Conservation (phyloP, 2,113 vertebrate genomes). For the Cyprinodon tularosa region DNA sequence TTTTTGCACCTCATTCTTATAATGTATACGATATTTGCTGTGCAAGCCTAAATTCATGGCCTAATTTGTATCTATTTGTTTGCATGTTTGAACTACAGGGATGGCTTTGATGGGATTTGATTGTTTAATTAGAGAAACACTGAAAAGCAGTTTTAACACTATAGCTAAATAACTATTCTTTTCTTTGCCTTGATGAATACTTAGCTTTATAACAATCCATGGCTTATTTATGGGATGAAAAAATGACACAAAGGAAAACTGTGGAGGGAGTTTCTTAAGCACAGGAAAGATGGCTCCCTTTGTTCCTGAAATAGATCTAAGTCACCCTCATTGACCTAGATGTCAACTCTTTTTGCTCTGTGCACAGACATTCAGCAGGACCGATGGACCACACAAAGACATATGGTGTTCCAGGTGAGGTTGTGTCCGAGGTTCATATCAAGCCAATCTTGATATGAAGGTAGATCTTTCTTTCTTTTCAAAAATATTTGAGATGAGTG, state of each 20-base stretch:
- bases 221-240: neutral
- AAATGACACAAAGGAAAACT: neutral
- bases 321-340: slow-evolving; percentile 67
- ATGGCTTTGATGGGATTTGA: too few relatives aligned
- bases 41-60: too few relatives aligned
- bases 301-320: slow-evolving; percentile 58
- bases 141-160: neutral
- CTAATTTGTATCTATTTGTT: too few relatives aligned
- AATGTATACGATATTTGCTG: too few relatives aligned
- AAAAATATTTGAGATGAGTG: slow-evolving; percentile 52
- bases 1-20: too few relatives aligned
- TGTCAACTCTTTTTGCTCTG: slow-evolving; percentile 47
- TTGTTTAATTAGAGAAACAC: neutral
- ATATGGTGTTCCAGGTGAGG: neutral
- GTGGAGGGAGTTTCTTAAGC: slow-evolving; percentile 41
- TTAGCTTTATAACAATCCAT: too few relatives aligned
- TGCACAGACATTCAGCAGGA: slow-evolving; percentile 38
- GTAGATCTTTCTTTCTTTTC: slow-evolving; percentile 65
- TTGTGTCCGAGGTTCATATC: slow-evolving; percentile 29
- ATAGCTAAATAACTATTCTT: neutral
- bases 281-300: slow-evolving; percentile 39
- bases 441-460: slow-evolving; percentile 59
- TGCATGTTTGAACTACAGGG: too few relatives aligned
- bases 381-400: slow-evolving; percentile 39
- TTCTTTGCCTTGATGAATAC: too few relatives aligned